phyloP scores from a whole-genome alignment of 1,140 invertebrate genomes.

The Glossosoma conforme region DNA sequence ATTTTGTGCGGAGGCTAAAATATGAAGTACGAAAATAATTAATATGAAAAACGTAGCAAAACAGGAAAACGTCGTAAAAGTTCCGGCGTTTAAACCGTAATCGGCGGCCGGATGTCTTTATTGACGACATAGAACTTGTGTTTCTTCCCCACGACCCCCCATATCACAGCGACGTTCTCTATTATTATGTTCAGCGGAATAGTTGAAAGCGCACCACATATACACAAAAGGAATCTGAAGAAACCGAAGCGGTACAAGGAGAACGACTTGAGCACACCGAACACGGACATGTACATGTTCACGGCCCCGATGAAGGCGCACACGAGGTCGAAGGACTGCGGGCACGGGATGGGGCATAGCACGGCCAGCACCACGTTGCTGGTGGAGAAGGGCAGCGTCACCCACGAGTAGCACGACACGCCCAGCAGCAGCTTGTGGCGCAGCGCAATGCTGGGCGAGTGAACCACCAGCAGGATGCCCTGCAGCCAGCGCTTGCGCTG shows the following conservation, averaged over 20 bases:
- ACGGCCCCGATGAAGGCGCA: conserved; percentile 87
- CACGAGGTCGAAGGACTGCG: conserved; percentile 74
- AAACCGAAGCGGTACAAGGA: conserved; percentile 81
- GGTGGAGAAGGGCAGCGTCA: conserved; percentile 87
- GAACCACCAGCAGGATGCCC: conserved; percentile 91
- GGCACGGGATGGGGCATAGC: conserved; percentile 83
- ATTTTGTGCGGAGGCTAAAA: conserved; percentile 1
- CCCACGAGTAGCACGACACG: conserved; percentile 93
- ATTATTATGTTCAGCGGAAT: conserved; percentile 90
- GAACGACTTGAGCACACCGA: conserved; percentile 94
- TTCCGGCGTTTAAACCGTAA: conserved; percentile 46
- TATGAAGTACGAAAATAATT: neutral
- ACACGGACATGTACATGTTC: conserved; percentile 94
- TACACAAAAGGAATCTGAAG: conserved; percentile 71
- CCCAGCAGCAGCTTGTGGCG: conserved; percentile 78
- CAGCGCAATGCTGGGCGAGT: conserved; percentile 79
- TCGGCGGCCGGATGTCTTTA: conserved; percentile 69
- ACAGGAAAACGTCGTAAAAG: neutral
- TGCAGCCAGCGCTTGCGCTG: conserved; percentile 96
- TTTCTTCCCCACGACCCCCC: conserved; percentile 87
- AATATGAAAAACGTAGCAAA: neutral
- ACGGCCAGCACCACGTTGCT: conserved; percentile 82
- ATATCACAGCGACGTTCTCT: conserved; percentile 90
- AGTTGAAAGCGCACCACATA: conserved; percentile 78
- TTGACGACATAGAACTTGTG: conserved; percentile 95